Evolutionary conservation across 2,113 vertebrate species (phyloP).

Genomic region (Rhea americana): DNA sequence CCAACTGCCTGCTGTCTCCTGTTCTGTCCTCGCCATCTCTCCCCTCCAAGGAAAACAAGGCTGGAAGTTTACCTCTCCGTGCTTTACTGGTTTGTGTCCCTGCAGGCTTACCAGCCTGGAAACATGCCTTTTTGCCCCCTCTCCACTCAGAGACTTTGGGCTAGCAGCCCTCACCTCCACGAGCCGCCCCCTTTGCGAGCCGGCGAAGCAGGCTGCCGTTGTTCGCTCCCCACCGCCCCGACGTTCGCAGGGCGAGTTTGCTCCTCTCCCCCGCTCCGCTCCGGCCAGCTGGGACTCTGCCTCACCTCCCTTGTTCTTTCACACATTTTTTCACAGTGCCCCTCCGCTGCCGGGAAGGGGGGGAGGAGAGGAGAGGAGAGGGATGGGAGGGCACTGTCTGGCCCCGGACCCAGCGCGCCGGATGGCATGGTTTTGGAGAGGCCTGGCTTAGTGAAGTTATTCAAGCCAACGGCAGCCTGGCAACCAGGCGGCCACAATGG

Average conservation of each 20-base stretch:
- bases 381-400: conserved; percentile 57
- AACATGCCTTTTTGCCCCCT: neutral
- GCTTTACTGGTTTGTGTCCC: neutral
- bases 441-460: conserved; percentile 76
- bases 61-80: neutral
- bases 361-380: conserved; percentile 7
- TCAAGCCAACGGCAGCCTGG: conserved; percentile 81
- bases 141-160: neutral
- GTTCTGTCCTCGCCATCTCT: neutral
- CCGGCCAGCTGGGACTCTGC: conserved; percentile 33
- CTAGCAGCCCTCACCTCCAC: neutral
- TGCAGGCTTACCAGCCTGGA: neutral
- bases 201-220: neutral
- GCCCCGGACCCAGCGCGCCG: conserved; percentile 48
- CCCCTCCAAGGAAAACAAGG: neutral
- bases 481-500: conserved; percentile 81
- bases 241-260: neutral
- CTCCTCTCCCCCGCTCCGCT: neutral
- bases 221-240: neutral
- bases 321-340: conserved; percentile 54
- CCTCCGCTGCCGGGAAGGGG: conserved; percentile 32
- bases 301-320: conserved; percentile 44
- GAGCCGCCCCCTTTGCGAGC: conserved; percentile 9
- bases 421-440: conserved; percentile 72
- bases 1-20: conserved; percentile 24